Conservation (phyloP, 2,888 invertebrate species). For the Lamellibrachia satsuma region DNA sequence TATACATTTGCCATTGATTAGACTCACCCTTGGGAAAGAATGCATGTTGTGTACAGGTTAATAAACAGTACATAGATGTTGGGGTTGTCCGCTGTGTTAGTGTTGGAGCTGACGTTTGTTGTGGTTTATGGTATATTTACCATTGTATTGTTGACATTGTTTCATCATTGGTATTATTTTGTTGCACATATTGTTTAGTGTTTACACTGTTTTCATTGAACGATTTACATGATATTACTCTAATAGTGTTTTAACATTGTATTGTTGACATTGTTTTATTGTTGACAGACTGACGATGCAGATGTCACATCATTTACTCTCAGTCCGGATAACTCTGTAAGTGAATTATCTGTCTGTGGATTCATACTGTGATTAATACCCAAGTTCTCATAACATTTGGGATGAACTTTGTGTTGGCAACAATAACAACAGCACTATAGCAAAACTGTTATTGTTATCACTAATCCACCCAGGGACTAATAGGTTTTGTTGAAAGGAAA, state of each 20-base stretch:
- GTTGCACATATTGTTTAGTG: background rate
- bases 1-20: too few relatives aligned
- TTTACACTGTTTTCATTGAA: background rate
- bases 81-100: background rate
- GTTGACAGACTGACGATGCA: constrained; percentile 61
- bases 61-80: background rate
- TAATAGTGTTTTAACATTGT: background rate
- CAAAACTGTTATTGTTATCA: too few relatives aligned
- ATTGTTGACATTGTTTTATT: constrained; percentile 18
- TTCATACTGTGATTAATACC: background rate
- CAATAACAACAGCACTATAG: too few relatives aligned
- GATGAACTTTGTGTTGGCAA: too few relatives aligned
- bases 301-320: constrained; percentile 80
- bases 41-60: background rate
- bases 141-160: background rate
- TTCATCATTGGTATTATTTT: background rate
- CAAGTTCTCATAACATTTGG: background rate
- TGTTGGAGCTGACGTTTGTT: too few relatives aligned
- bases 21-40: too few relatives aligned
- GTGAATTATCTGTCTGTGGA: constrained; percentile 9
- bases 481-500: too few relatives aligned
- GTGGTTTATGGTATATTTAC: background rate
- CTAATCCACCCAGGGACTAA: too few relatives aligned
- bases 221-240: background rate
- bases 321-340: constrained; percentile 71